Evolutionary conservation across 1,140 invertebrate genomes (phyloP), one percentile per base, ranked within the genome.

Genomic region (Subanguina moxae): DNA sequence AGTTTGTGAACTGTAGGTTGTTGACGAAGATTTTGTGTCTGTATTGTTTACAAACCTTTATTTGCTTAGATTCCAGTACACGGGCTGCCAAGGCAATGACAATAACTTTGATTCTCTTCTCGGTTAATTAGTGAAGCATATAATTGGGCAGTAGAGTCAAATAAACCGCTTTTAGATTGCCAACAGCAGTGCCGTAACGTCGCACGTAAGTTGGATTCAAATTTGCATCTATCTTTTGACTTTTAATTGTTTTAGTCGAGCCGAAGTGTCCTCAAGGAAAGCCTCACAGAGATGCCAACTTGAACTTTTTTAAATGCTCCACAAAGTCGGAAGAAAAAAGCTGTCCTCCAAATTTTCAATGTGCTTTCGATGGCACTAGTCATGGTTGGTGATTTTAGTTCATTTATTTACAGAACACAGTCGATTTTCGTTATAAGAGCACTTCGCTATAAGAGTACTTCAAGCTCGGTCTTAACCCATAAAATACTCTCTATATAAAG

Each of bases 1-100:
- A 21, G 65, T 73, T 19, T 80, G 78, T 64, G 80, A 82, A 62
- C 42, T 80, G 57, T 38, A 38, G 11, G 32, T 38, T 38, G 32
- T 3, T 38, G 32, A 11, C 3, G 11, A 38, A 5, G 11, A 38
- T 11, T 38, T 3, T 38, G 32, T 5, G 32, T 5, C 32, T 38
- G 32, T 38, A 38, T 38, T 5, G 3, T 38, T 38, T 11, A 38
- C 32, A 3, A 38, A n/a, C n/a, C n/a, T n/a, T n/a, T n/a, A n/a
- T n/a, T 38, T 38, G 11, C 11, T 38, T 11, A 38, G 32, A 38
- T 80, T 80, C 68, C 72, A 80, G 30, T 80, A 80, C 63, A 82
- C 80, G 9, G 78, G 77, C 19, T 79, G 77, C 56, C 77, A 77
- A 67, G 77, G 77, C n/a, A 80, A 80, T 64, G 78, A 82, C 65